phyloP scores from a whole-genome alignment of 2,888 invertebrate genomes.

The Sarcophaga variegata region DNA sequence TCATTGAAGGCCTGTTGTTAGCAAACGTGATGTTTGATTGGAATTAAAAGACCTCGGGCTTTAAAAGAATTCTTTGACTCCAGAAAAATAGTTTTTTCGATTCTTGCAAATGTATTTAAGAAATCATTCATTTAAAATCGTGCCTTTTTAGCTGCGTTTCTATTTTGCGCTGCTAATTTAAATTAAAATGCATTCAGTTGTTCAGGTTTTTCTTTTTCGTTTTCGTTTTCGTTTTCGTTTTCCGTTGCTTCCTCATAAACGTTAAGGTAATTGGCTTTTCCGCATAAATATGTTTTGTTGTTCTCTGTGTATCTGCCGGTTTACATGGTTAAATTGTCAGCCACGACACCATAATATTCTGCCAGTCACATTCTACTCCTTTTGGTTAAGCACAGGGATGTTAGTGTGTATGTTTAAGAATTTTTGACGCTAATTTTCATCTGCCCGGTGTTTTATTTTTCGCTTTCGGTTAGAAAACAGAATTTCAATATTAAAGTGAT shows the following conservation, averaged over 20 bases:
- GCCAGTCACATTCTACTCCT: background rate
- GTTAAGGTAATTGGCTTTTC: constrained; percentile 34
- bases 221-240: constrained; percentile 12
- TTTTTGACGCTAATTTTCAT: background rate
- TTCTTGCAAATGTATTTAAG: background rate
- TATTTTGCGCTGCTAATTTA: constrained; percentile 32
- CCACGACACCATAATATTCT: background rate
- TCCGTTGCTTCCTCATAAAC: constrained; percentile 25
- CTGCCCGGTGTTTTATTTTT: background rate
- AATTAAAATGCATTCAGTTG: constrained; percentile 41
- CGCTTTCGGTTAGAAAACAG: background rate
- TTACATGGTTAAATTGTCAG: background rate
- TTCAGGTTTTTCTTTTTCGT: constrained; percentile 15
- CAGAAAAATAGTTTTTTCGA: too few species aligned
- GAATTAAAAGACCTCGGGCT: background rate
- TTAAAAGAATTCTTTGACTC: background rate
- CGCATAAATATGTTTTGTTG: background rate
- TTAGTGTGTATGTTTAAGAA: constrained; percentile 10
- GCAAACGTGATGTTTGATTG: constrained; percentile 7
- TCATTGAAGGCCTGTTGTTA: constrained; percentile 7
- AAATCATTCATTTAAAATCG: background rate
- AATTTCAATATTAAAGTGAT: constrained; percentile 18
- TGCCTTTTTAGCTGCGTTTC: background rate
- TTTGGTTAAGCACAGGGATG: background rate
- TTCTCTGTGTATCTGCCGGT: background rate